Conservation (phyloP, 2,888 invertebrate species). For the Lasioglossum oenotherae region DNA sequence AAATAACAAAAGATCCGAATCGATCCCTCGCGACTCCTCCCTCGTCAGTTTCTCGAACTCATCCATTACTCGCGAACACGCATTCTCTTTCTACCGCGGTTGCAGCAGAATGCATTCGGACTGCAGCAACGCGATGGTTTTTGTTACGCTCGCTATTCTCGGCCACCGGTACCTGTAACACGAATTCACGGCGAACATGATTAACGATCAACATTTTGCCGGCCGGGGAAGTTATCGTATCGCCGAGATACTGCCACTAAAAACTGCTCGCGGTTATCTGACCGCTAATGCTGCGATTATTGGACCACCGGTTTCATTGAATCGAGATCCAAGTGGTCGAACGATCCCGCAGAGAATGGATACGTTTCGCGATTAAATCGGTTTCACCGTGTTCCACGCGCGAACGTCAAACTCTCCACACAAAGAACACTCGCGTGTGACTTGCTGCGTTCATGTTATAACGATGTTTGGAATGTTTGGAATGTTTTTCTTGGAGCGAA, state of each 20-base stretch:
- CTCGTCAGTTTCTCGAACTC: neutral
- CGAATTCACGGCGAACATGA: constrained; percentile 56
- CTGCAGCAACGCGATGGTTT: constrained; percentile 9
- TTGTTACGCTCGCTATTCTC: constrained; percentile 22
- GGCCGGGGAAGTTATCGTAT: constrained; percentile 52
- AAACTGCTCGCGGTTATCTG: constrained; percentile 56
- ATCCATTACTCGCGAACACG: neutral
- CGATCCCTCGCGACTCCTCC: neutral
- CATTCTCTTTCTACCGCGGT: neutral
- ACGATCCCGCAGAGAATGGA: neutral
- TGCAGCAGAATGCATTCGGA: neutral
- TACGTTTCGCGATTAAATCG: neutral
- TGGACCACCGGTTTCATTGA: constrained; percentile 18
- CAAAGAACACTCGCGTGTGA: neutral
- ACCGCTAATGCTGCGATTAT: constrained; percentile 45
- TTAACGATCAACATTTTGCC: constrained; percentile 60
- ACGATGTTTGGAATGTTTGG: too few relatives aligned
- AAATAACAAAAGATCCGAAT: neutral
- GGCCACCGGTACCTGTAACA: constrained; percentile 16
- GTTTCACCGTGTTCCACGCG: neutral
- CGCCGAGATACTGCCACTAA: constrained; percentile 44
- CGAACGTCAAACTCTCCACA: neutral
- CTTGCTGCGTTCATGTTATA: neutral
- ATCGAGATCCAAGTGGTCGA: neutral
- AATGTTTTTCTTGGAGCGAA: neutral